Evolutionary conservation across 2,113 vertebrate genomes (phyloP).

Genomic region (Parus major): DNA sequence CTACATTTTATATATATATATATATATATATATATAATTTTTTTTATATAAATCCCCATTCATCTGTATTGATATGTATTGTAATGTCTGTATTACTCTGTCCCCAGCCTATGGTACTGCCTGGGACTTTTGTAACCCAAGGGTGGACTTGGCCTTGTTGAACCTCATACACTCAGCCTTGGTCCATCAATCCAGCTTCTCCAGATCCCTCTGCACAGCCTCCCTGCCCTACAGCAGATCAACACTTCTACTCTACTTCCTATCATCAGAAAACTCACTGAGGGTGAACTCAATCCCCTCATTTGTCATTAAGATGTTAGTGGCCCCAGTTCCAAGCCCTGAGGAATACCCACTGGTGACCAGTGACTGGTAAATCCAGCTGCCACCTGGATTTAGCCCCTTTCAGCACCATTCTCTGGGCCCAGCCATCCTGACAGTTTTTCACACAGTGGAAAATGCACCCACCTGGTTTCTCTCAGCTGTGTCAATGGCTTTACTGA

Average conservation of each 20-base stretch:
- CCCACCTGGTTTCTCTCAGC: not conserved
- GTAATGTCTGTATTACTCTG: not conserved
- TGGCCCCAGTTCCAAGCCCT: not conserved
- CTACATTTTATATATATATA: not conserved
- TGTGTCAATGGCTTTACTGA: not conserved
- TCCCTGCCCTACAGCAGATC: not conserved
- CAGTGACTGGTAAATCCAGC: too few relatives aligned
- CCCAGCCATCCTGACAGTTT: not conserved
- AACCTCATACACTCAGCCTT: not conserved
- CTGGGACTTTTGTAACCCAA: not conserved
- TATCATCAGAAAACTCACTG: not conserved
- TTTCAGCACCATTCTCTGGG: not conserved
- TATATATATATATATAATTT: too few relatives aligned
- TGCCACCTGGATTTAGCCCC: fast-evolving
- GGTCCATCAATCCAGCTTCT: not conserved
- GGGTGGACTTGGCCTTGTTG: not conserved
- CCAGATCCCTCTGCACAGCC: not conserved
- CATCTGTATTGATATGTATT: not conserved
- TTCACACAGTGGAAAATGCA: not conserved
- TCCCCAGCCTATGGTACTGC: not conserved
- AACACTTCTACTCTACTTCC: not conserved
- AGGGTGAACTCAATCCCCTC: not conserved
- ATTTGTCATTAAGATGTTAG: not conserved
- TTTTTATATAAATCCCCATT: not conserved
- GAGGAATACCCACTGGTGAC: not conserved